A percentile compares a stretch with the other conserved stretches of the same genome.
phyloP scores from a whole-genome alignment of 1,140 invertebrate species.

The Philaenus spumarius region DNA sequence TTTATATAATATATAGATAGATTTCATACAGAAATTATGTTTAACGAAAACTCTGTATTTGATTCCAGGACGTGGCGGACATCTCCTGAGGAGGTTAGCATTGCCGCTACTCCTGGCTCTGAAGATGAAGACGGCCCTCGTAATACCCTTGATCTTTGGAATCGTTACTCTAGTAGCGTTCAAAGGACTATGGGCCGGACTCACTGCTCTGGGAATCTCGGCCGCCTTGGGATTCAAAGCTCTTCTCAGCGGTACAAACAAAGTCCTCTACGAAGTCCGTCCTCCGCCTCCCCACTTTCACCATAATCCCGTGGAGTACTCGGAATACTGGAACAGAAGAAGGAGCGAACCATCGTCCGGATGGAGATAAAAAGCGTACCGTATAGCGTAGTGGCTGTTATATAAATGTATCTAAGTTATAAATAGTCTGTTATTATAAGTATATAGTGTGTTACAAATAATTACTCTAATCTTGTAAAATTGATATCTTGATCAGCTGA shows the following conservation, averaged over 20 bases:
- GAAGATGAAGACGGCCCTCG: constrained; percentile 53
- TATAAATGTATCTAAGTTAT: too few species aligned
- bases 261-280: constrained; percentile 20
- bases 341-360: too few species aligned
- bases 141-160: constrained; percentile 54
- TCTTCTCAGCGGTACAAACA: constrained; percentile 39
- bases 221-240: constrained; percentile 46
- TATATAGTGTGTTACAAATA: too few species aligned
- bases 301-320: constrained; percentile 10
- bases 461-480: too few species aligned
- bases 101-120: constrained; percentile 53
- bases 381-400: too few species aligned
- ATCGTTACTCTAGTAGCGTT: constrained; percentile 52
- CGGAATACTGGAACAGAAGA: constrained; percentile 16
- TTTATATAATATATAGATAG: too few species aligned
- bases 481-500: too few species aligned
- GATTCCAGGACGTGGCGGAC: constrained; percentile 32
- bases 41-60: neutral
- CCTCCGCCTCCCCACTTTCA: neutral
- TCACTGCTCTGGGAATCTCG: constrained; percentile 54
- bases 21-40: too few species aligned
- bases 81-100: constrained; percentile 52
- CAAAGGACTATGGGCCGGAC: constrained; percentile 54
- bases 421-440: too few species aligned
- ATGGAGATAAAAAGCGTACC: too few species aligned